Percentiles rank a stretch among this genome's conserved stretches.
Evolutionary conservation across 2,888 invertebrate genomes (phyloP).

Genomic region (Morpho achilles): DNA sequence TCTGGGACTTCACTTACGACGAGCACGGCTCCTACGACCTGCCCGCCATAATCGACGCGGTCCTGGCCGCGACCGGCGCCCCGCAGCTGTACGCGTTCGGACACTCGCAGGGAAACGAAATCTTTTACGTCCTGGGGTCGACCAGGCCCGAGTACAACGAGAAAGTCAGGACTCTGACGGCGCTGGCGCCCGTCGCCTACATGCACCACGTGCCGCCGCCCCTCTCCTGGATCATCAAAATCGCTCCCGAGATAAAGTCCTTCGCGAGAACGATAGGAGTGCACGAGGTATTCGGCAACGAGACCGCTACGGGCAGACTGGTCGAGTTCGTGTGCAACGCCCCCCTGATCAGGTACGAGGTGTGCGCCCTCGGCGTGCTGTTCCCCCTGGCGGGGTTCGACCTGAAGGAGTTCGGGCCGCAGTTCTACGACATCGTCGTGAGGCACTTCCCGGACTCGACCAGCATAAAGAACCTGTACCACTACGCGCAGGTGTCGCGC

Average conservation of each 20-base stretch:
- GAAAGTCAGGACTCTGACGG: constrained; percentile 69
- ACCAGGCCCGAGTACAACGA: constrained; percentile 72
- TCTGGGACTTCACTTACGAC: constrained; percentile 80
- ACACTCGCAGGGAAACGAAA: constrained; percentile 82
- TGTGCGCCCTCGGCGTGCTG: constrained; percentile 19
- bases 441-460: constrained; percentile 39
- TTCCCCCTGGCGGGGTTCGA: constrained; percentile 27
- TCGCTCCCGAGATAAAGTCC: constrained; percentile 28
- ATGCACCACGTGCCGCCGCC: constrained; percentile 46
- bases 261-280: constrained; percentile 15
- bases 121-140: constrained; percentile 72
- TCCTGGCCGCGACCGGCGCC: constrained; percentile 57
- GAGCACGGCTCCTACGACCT: constrained; percentile 84
- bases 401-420: constrained; percentile 27
- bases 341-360: constrained; percentile 14
- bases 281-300: constrained; percentile 25
- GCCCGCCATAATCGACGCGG: constrained; percentile 74
- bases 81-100: constrained; percentile 80
- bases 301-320: background rate
- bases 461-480: constrained; percentile 41
- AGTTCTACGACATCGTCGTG: constrained; percentile 26
- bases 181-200: constrained; percentile 78
- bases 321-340: constrained; percentile 16
- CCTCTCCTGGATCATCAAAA: constrained; percentile 36
- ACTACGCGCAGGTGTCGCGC: constrained; percentile 38